Base-by-base conservation (phyloP, 2,113 vertebrate species). In the Alces alces region DNA sequence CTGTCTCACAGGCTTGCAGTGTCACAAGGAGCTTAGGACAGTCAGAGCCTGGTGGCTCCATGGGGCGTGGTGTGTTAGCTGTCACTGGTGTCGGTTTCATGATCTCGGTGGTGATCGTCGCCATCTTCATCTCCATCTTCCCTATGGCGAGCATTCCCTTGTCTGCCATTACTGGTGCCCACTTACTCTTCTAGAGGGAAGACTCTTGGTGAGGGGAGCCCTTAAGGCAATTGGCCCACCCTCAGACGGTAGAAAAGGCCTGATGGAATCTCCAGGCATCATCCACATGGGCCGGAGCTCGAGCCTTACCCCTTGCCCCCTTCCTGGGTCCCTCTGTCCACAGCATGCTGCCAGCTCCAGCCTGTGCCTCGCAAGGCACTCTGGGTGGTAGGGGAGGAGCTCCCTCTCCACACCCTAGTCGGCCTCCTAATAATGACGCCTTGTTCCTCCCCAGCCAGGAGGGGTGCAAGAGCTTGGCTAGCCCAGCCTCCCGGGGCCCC, bases 201-300 rank as follows among this genome's bases (percentile, higher is more conserved):
- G 21, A 83, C 55, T 50, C 73, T 33, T 76, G 19, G 17, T 28
- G 13, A 70, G 60, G 64, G 66, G 78, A 64, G 4, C 47, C 39
- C 61, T 73, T n/a, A 15, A 52, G 73, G 28, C 60, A 45, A 14
- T 13, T 7, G 7, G 52, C 33, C 17, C 36, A n/a, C 2, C 12
- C 54, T 82, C 80, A n/a, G 54, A 50, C 17, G n/a, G 23, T 79
- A 15, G 60, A 36, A 13, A 39, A 55, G 66, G 12, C 52, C n/a
- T 1, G 8, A 6, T n/a, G 80, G 70, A 33, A 28, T 43, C 55
- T n/a, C 27, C n/a, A 88, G 45, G 47, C 28, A 11, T 54, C 78
- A 83, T 15, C 54, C 33, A 64, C 12, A 1, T 7, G 16, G 76
- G 3, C 52, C 17, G 0, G 21, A 43, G 28, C 84, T 84, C 0